A percentile compares a stretch with the other conserved stretches of the same genome.
Evolutionary conservation across 1,140 invertebrate species (phyloP).

Genomic region (Pteromalus puparum): DNA sequence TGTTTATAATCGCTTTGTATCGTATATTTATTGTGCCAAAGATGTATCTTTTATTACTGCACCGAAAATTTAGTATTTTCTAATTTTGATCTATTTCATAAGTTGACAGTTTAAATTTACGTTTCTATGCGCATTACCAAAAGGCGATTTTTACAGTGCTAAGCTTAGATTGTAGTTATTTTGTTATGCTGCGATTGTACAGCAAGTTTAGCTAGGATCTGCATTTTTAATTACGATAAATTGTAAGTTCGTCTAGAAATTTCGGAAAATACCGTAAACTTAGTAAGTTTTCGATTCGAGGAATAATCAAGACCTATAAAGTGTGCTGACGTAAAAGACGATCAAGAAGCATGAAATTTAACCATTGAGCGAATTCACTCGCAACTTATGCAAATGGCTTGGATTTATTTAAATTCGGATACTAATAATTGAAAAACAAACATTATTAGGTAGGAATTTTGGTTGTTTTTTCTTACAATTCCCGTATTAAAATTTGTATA

Average conservation of each 20-base stretch:
- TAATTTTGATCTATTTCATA: slow-evolving; percentile 17
- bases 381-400: no score
- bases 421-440: background rate
- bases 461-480: background rate
- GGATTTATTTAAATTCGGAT: background rate
- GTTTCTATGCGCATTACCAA: background rate
- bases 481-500: background rate
- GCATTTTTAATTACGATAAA: slow-evolving; percentile 1
- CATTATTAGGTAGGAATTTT: background rate
- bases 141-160: slow-evolving; percentile 18
- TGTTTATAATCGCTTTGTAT: slow-evolving; percentile 55
- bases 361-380: background rate
- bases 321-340: background rate
- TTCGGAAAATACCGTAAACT: background rate
- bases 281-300: background rate
- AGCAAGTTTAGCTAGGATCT: slow-evolving; percentile 16
- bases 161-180: slow-evolving; percentile 7
- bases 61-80: slow-evolving; percentile 42
- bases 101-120: slow-evolving; percentile 20
- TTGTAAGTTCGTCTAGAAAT: background rate
- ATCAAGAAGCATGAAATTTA: background rate
- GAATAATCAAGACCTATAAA: background rate
- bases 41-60: slow-evolving; percentile 66
- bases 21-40: slow-evolving; percentile 72
- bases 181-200: background rate